Percentiles rank a stretch among this genome's conserved stretches.
Evolutionary conservation across 1,140 invertebrate species (phyloP).

Genomic region (Teleogryllus occipitalis): DNA sequence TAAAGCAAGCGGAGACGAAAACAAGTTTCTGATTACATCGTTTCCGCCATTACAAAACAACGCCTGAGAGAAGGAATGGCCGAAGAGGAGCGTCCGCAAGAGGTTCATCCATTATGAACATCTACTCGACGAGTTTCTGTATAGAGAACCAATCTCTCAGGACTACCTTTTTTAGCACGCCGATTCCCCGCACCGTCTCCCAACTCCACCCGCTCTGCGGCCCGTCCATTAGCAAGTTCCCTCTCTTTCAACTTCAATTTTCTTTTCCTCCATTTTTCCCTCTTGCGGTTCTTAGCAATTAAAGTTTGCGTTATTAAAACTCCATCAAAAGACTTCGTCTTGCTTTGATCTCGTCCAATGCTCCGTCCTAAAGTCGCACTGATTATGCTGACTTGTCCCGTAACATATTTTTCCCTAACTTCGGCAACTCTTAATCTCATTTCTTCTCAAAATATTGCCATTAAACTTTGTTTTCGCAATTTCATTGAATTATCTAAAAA

Average conservation of each 20-base stretch:
- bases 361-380: background rate
- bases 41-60: too few species aligned
- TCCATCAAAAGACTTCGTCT: background rate
- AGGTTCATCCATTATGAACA: too few species aligned
- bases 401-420: background rate
- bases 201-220: background rate
- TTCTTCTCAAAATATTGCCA: background rate
- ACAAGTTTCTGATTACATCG: too few species aligned
- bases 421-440: background rate
- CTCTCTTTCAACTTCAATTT: constrained; percentile 1
- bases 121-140: too few species aligned
- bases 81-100: too few species aligned
- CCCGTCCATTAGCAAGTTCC: background rate
- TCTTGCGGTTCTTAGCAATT: background rate
- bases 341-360: background rate
- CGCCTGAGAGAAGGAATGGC: too few species aligned
- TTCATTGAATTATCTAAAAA: background rate
- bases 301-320: constrained; percentile 1
- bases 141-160: background rate
- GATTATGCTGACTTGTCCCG: background rate
- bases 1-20: too few species aligned
- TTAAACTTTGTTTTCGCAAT: background rate
- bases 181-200: background rate
- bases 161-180: background rate
- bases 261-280: background rate